A percentile compares a stretch with the other conserved stretches of the same genome.
Evolutionary conservation across 2,888 invertebrate species (phyloP).

Genomic region (Diabrotica balteata): DNA sequence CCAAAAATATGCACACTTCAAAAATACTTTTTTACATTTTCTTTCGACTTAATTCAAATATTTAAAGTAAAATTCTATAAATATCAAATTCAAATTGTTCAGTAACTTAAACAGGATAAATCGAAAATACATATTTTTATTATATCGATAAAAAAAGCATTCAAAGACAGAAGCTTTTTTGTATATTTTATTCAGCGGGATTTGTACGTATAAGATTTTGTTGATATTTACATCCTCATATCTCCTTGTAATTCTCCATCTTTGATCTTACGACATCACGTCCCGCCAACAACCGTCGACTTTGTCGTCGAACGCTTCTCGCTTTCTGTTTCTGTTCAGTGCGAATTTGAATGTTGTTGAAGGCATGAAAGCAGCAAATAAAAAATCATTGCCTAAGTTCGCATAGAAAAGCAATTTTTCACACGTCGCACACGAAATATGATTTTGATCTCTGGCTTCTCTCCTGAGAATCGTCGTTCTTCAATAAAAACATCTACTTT

Average conservation of each 20-base stretch:
- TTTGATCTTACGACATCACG: conserved; percentile 11
- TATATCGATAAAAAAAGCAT: too few relatives aligned
- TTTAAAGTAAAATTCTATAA: too few relatives aligned
- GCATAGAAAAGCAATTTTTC: conserved; percentile 57
- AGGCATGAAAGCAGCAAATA: conserved; percentile 32
- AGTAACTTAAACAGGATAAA: too few relatives aligned
- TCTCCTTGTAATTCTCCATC: neutral
- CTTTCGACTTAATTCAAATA: too few relatives aligned
- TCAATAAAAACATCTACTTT: conserved; percentile 58
- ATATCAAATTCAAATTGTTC: too few relatives aligned
- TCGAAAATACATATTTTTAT: too few relatives aligned
- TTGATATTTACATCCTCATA: conserved; percentile 3
- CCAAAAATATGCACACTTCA: too few relatives aligned
- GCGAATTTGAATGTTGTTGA: conserved; percentile 16
- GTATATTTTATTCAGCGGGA: too few relatives aligned
- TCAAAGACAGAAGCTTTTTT: too few relatives aligned
- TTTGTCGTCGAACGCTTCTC: neutral
- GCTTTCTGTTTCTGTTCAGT: neutral
- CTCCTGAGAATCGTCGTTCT: conserved; percentile 51
- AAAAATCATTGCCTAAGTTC: conserved; percentile 55
- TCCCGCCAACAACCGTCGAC: neutral
- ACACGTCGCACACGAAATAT: conserved; percentile 57
- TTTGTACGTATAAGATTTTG: neutral
- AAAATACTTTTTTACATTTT: too few relatives aligned
- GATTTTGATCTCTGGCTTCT: conserved; percentile 56